Percentiles rank a stretch among this genome's conserved stretches.
Conservation (phyloP, 2,888 invertebrate species). For the Acrobeloides nanus region DNA sequence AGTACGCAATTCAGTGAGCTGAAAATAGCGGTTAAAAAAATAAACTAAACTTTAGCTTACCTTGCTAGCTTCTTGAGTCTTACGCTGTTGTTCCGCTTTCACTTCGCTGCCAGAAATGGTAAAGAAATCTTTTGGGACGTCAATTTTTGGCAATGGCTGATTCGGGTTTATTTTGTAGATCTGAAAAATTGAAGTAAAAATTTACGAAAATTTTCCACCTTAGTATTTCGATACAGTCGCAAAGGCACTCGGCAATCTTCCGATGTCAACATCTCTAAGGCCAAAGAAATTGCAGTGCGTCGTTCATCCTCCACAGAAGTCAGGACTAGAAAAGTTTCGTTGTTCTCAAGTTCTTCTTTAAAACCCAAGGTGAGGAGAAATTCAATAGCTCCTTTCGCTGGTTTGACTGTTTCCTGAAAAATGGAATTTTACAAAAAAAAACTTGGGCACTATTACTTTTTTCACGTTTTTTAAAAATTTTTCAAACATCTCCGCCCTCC, state of each 20-base stretch:
- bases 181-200: conserved; percentile 11
- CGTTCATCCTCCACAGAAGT: conserved; percentile 23
- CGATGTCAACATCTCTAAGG: conserved; percentile 4
- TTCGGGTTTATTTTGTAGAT: conserved; percentile 30
- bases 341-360: conserved; percentile 62
- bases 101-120: conserved; percentile 73
- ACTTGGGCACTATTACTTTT: not conserved
- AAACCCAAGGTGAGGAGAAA: conserved; percentile 63
- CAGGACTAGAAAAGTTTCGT: conserved; percentile 50
- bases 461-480: not conserved
- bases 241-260: conserved; percentile 63
- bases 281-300: too few species aligned
- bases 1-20: conserved; percentile 73
- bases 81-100: conserved; percentile 30
- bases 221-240: conserved; percentile 74
- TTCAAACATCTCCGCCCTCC: conserved; percentile 2
- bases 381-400: conserved; percentile 25
- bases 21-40: too few species aligned
- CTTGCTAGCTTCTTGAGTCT: conserved; percentile 30
- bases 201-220: conserved; percentile 56
- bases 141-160: conserved; percentile 53
- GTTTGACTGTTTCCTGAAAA: conserved; percentile 25
- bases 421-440: not conserved
- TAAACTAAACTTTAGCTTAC: too few species aligned
- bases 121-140: conserved; percentile 78